Evolutionary conservation across 2,113 vertebrate genomes (phyloP), one percentile per base, ranked within the genome.

Genomic region (Vidua macroura): DNA sequence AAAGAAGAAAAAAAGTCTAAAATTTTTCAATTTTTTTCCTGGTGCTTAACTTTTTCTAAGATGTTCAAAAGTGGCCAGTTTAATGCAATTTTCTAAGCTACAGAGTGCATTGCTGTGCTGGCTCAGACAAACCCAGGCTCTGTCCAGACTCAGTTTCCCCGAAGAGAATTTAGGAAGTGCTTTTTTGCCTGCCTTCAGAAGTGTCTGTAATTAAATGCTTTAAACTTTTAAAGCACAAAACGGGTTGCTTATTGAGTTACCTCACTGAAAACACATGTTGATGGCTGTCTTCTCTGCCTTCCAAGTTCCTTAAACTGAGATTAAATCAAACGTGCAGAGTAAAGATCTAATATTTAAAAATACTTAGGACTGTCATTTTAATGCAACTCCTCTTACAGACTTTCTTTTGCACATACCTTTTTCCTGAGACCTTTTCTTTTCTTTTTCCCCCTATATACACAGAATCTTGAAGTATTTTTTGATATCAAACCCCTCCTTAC

Each of bases 401-500:
- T 13, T 43, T 4, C 3, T 49, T 60, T 48, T 39, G 16, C 24
- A 62, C 5, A 10, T 0, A 15, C 7, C 15, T 44, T 51, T 56
- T 43, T 43, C 35, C 51, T 27, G 9, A 63, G 48, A 51, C 2
- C 15, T 49, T 44, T 27, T 6, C 1, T 27, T n/a, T 37, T 18
- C 7, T 30, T 18, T 15, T 3, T 0, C 4, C 7, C 21, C 10
- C 13, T 7, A 2, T 2, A 25, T 1, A n/a, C 3, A 20, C 3
- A 81, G 59, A 85, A 66, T 31, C 15, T 24, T 10, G 46, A n/a
- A 58, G 24, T 6, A 7, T 24, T 64, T 59, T 59, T 56, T 23
- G 3, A 17, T 39, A 25, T 19, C 5, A 39, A 68, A 41, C 10
- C 43, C 66, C 21, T 48, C 52, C 96, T 97, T 98, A 99, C 99